phyloP scores from a whole-genome alignment of 92 coral and sea anemone genomes.

The Bergia sp. region DNA sequence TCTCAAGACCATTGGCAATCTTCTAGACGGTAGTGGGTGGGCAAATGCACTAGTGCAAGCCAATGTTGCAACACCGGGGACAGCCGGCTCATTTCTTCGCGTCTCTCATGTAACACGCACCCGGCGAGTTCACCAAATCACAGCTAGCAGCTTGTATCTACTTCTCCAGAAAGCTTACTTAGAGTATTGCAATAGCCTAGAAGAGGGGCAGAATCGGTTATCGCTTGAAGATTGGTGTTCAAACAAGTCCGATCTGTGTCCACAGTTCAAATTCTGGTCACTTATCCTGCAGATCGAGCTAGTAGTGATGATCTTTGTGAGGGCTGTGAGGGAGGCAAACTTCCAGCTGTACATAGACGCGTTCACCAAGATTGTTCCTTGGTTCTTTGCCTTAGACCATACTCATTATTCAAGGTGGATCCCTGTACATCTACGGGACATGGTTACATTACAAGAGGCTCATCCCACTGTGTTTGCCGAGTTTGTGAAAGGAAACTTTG shows the following conservation, averaged over 20 bases:
- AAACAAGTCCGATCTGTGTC: conserved; percentile 20
- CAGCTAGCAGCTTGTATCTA: conserved; percentile 9
- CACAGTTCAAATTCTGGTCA: conserved; percentile 42
- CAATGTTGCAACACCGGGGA: conserved; percentile 18
- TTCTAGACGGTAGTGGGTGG: conserved; percentile 45
- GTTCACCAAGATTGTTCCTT: conserved; percentile 49
- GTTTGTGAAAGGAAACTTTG: conserved; percentile 35
- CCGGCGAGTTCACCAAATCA: neutral
- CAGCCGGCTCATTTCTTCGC: conserved; percentile 19
- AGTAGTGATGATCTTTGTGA: conserved; percentile 20
- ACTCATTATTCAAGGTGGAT: conserved; percentile 44
- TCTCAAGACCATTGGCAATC: conserved; percentile 31
- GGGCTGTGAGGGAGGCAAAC: conserved; percentile 29
- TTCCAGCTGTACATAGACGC: conserved; percentile 55
- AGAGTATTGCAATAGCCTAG: neutral
- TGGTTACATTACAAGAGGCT: neutral
- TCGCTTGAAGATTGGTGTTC: conserved; percentile 23
- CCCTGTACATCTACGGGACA: conserved; percentile 49
- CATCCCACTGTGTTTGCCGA: conserved; percentile 6
- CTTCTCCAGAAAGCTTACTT: conserved; percentile 8
- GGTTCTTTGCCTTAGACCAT: conserved; percentile 62
- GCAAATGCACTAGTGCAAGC: conserved; percentile 34
- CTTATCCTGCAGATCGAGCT: conserved; percentile 35
- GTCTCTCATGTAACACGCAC: conserved; percentile 20
- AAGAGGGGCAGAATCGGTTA: neutral